Conservation (phyloP, 2,113 vertebrate species). For the Gasterosteus aculeatus region DNA sequence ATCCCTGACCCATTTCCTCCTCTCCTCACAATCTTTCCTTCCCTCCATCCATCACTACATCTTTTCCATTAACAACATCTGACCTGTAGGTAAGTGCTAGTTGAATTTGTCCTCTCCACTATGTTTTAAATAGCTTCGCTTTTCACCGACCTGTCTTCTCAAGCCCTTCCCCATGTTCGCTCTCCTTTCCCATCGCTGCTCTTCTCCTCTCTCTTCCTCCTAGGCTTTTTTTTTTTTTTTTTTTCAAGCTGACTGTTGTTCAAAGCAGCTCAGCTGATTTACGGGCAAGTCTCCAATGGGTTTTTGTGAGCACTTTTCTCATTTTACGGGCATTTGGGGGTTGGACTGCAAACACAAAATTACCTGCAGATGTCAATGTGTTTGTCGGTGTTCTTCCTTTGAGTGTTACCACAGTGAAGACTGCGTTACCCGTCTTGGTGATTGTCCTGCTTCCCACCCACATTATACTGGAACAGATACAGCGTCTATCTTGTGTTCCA, state of each 20-base stretch:
- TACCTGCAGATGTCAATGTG: neutral
- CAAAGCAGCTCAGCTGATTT: neutral
- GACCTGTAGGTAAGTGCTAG: slow-evolving; percentile 67
- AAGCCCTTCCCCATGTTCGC: neutral
- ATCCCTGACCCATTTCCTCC: slow-evolving; percentile 34
- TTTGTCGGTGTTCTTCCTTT: neutral
- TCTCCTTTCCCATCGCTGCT: neutral
- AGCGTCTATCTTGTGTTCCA: neutral
- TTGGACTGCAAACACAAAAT: neutral
- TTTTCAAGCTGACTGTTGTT: neutral
- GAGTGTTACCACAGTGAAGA: neutral
- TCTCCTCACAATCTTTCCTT: slow-evolving; percentile 40
- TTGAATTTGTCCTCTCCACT: slow-evolving; percentile 51
- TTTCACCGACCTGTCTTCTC: slow-evolving; percentile 46
- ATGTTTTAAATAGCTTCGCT: slow-evolving; percentile 70
- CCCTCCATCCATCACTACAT: slow-evolving; percentile 49
- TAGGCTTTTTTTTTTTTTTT: neutral
- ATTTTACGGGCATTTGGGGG: slow-evolving; percentile 7
- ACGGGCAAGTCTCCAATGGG: neutral
- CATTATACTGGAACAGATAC: neutral
- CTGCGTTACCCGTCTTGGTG: slow-evolving; percentile 22
- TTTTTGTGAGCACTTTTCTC: neutral
- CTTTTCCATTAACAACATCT: slow-evolving; percentile 64
- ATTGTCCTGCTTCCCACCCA: slow-evolving; percentile 7
- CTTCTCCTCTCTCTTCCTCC: neutral